A percentile compares a stretch with the other conserved stretches of the same genome.
phyloP scores from a whole-genome alignment of 2,888 invertebrate genomes.

The Diarsia brunnea region DNA sequence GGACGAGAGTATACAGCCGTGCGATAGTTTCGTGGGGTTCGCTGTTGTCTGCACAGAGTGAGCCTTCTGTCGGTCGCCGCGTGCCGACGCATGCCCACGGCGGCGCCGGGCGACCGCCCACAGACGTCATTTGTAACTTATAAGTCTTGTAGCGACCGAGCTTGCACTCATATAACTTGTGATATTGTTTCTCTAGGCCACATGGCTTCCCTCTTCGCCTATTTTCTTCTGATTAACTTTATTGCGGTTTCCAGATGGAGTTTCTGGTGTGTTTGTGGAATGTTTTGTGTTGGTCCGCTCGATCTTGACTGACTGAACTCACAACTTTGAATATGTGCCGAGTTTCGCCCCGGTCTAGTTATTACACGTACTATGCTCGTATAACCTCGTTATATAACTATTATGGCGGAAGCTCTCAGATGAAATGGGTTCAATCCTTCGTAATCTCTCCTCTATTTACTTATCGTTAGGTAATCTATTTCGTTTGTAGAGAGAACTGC shows the following conservation, averaged over 20 bases:
- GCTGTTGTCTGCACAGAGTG: background rate
- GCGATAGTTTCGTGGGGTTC: background rate
- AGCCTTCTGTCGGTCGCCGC: background rate
- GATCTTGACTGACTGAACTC: slow-evolving; percentile 11
- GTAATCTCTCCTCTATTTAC: slow-evolving; percentile 35
- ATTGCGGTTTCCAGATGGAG: slow-evolving; percentile 36
- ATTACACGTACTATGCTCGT: slow-evolving; percentile 2
- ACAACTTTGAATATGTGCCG: slow-evolving; percentile 23
- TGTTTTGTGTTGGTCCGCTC: slow-evolving; percentile 24
- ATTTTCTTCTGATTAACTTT: slow-evolving; percentile 49
- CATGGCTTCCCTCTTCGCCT: slow-evolving; percentile 23
- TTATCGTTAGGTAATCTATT: slow-evolving; percentile 35
- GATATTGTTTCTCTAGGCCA: slow-evolving; percentile 45
- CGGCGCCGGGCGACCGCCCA: background rate
- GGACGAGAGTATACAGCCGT: background rate
- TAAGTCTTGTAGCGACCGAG: slow-evolving; percentile 14
- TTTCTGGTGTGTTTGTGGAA: slow-evolving; percentile 22
- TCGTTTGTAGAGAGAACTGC: slow-evolving; percentile 30
- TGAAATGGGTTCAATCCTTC: slow-evolving; percentile 24
- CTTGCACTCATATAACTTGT: slow-evolving; percentile 51
- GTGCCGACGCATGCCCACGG: too few species aligned
- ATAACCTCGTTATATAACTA: background rate
- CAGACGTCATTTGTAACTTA: slow-evolving; percentile 8
- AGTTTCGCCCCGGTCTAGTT: slow-evolving; percentile 9
- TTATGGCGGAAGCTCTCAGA: background rate